phyloP scores from a whole-genome alignment of 92 coral and sea anemone genomes.

The Epizoanthus ramosus region DNA sequence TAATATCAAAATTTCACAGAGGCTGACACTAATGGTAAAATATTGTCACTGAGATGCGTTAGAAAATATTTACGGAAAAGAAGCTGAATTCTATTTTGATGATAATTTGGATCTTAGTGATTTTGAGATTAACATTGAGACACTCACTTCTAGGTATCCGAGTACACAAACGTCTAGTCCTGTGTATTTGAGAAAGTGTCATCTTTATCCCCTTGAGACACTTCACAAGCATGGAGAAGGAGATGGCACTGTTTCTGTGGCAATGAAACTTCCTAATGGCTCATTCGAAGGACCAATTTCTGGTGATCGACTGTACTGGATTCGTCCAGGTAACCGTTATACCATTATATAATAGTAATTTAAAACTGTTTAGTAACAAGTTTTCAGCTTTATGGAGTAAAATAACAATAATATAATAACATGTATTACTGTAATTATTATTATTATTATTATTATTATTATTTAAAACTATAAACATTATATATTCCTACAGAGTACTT shows the following conservation, averaged over 20 bases:
- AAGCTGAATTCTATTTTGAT: neutral
- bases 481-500: no score
- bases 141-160: neutral
- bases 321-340: slow-evolving; percentile 63
- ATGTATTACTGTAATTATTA: no score
- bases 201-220: slow-evolving; percentile 54
- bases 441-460: no score
- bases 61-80: neutral
- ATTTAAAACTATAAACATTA: no score
- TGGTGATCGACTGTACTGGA: slow-evolving; percentile 62
- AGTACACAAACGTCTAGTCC: slow-evolving; percentile 58
- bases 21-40: no score
- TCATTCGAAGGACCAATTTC: slow-evolving; percentile 71
- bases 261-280: slow-evolving; percentile 77
- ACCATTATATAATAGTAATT: no score
- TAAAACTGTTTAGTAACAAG: no score
- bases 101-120: no score
- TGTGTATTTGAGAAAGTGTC: slow-evolving; percentile 65
- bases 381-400: no score
- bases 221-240: slow-evolving; percentile 62
- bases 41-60: no score
- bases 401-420: no score
- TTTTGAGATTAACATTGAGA: neutral
- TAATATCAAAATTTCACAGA: no score
- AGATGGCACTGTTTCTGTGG: slow-evolving; percentile 66